Evolutionary conservation across 2,797 vertebrate species (phyloP).

Genomic region (Hybognathus amarus): DNA sequence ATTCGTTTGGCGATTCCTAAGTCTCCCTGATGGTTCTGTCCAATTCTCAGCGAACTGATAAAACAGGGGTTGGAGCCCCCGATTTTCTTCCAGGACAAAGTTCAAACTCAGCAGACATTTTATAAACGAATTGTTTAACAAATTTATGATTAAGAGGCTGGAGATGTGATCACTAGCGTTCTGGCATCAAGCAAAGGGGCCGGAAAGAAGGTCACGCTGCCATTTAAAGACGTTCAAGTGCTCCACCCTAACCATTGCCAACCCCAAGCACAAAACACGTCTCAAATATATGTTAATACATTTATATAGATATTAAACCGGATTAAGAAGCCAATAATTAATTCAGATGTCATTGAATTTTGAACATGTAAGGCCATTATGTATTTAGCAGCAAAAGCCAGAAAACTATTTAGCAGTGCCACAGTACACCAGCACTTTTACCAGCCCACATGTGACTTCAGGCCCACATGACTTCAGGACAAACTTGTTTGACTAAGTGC

Average conservation of each 20-base stretch:
- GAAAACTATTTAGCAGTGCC: background rate
- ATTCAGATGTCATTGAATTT: background rate
- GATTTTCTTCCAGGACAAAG: slow-evolving; percentile 83
- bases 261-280: too few relatives aligned
- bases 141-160: background rate
- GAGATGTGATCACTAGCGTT: background rate
- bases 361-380: background rate
- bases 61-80: slow-evolving; percentile 86
- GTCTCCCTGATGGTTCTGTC: slow-evolving; percentile 93
- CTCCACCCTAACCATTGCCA: background rate
- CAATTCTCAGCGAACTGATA: slow-evolving; percentile 92
- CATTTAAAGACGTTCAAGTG: slow-evolving; percentile 3
- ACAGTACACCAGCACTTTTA: background rate
- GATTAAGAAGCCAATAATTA: background rate
- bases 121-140: background rate
- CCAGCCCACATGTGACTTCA: background rate
- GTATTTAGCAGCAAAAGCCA: background rate
- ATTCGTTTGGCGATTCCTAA: slow-evolving; percentile 87
- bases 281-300: too few relatives aligned
- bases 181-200: slow-evolving; percentile 5
- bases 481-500: background rate
- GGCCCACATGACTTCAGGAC: background rate
- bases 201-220: background rate
- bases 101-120: slow-evolving; percentile 83
- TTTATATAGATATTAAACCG: too few relatives aligned